Evolutionary conservation across 2,113 vertebrate genomes (phyloP).

Genomic region (Sander lucioperca): DNA sequence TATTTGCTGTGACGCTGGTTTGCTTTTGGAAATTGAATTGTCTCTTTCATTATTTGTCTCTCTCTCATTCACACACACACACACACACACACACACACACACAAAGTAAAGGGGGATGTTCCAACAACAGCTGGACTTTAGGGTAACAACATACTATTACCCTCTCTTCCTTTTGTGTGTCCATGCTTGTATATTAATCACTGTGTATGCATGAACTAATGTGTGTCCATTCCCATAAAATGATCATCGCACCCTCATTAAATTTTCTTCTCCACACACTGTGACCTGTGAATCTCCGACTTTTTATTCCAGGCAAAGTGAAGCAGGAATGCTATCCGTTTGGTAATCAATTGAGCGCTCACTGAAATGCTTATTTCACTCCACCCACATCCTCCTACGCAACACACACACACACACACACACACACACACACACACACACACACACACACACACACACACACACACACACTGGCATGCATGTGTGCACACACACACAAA

Average conservation of each 20-base stretch:
- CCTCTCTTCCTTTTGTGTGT: slow-evolving; percentile 18
- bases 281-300: slow-evolving; percentile 9
- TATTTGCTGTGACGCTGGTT: background rate
- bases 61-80: background rate
- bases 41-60: background rate
- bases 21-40: slow-evolving; percentile 21
- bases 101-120: background rate
- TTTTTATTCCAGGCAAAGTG: slow-evolving; percentile 29
- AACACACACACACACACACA: slow-evolving; percentile 51
- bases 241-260: background rate
- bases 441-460: slow-evolving; percentile 22
- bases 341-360: slow-evolving; percentile 60
- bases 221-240: background rate
- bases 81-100: background rate
- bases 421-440: slow-evolving; percentile 33
- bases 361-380: slow-evolving; percentile 67
- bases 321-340: slow-evolving; percentile 39
- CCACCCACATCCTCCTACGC: slow-evolving; percentile 76
- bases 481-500: slow-evolving; percentile 10
- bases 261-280: background rate
- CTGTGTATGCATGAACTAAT: background rate
- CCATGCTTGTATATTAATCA: background rate
- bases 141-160: slow-evolving; percentile 54
- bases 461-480: background rate
- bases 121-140: slow-evolving; percentile 48